Conservation (phyloP, 2,113 vertebrate species). For the Pipra filicauda region DNA sequence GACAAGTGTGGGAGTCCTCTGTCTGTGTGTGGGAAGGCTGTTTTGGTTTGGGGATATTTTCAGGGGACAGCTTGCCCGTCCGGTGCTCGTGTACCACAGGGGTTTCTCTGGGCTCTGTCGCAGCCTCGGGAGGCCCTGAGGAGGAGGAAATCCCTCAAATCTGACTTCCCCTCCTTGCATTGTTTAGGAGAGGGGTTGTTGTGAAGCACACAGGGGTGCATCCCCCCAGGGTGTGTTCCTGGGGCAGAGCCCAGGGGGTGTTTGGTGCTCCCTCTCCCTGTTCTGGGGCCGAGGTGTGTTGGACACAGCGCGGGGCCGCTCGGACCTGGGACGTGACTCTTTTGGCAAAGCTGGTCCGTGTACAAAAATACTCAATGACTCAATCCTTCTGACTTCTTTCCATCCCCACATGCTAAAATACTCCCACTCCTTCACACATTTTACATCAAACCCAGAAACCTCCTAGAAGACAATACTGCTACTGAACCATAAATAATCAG, state of each 20-base stretch:
- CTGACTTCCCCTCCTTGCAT: background rate
- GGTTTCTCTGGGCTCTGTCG: background rate
- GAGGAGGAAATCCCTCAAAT: background rate
- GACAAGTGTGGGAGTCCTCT: background rate
- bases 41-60: background rate
- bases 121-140: background rate
- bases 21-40: background rate
- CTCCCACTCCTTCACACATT: conserved; percentile 46
- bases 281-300: background rate
- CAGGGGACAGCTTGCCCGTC: background rate
- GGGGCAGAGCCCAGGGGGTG: background rate
- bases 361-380: conserved; percentile 51
- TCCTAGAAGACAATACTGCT: conserved; percentile 2
- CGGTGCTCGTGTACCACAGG: background rate
- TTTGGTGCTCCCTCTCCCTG: background rate
- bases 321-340: background rate
- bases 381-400: conserved; percentile 22
- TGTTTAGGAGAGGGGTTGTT: background rate
- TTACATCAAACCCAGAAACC: conserved; percentile 12
- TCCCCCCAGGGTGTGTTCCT: background rate
- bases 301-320: rapidly evolving
- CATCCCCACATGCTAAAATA: conserved; percentile 42
- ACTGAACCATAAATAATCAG: conserved; percentile 23
- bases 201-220: background rate
- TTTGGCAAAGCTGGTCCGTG: background rate